Evolutionary conservation across 2,888 invertebrate genomes (phyloP).

Genomic region (Baccha elongata): DNA sequence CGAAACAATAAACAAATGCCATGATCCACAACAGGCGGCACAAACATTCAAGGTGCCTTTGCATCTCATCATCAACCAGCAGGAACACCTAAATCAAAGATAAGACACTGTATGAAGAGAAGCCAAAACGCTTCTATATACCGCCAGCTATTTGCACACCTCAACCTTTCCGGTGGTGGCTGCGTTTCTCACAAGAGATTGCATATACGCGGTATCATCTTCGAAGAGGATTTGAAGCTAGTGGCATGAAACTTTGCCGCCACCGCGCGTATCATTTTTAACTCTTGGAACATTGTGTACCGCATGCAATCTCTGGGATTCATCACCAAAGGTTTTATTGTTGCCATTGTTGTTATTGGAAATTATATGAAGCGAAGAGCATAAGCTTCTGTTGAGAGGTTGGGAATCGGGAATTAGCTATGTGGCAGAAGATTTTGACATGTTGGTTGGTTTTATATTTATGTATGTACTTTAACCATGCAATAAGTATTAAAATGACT

Average conservation of each 20-base stretch:
- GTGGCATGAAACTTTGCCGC: constrained; percentile 44
- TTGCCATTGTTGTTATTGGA: constrained; percentile 61
- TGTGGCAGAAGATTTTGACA: constrained; percentile 37
- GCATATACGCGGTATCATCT: constrained; percentile 29
- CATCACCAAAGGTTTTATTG: constrained; percentile 55
- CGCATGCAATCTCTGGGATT: constrained; percentile 45
- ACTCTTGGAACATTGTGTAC: constrained; percentile 30
- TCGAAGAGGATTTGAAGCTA: background rate
- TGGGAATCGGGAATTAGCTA: too few relatives aligned
- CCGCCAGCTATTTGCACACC: constrained; percentile 65
- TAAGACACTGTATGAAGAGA: constrained; percentile 64
- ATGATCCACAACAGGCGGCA: constrained; percentile 56
- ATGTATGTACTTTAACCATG: background rate
- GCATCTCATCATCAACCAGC: constrained; percentile 48
- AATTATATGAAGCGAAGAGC: constrained; percentile 43
- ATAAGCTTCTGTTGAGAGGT: constrained; percentile 47
- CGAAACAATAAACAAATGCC: constrained; percentile 69
- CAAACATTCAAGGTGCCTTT: constrained; percentile 53
- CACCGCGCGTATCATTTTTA: constrained; percentile 49
- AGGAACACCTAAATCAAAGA: constrained; percentile 61
- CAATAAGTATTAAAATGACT: background rate
- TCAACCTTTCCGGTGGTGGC: constrained; percentile 16
- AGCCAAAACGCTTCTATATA: constrained; percentile 61
- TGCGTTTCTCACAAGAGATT: constrained; percentile 27
- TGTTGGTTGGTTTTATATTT: constrained; percentile 10